Base-by-base conservation (phyloP, 1,140 invertebrate species). In the Mactra quadrangularis region DNA sequence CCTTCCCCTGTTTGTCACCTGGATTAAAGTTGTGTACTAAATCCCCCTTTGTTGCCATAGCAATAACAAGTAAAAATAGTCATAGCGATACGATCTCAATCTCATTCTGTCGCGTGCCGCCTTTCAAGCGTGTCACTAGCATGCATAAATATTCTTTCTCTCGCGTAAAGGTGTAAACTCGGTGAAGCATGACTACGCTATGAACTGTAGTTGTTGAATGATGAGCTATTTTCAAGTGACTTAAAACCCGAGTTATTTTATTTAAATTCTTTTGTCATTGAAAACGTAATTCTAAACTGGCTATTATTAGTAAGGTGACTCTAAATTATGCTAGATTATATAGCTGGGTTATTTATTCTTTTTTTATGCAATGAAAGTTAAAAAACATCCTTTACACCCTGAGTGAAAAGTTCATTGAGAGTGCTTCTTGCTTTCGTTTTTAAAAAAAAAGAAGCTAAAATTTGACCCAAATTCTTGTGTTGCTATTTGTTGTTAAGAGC, bases 61-160 rank as follows among this genome's bases (percentile, higher is more conserved):
- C 27, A 41, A 52, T 66, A n/a, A n/a, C 29, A 29, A 25, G 55
- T n/a, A 31, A 81, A 81, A 81, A 81, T 71, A 57, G 6, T 41
- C 6, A 66, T 68, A 17, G 77, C 38, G 62, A 70, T 70, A 70
- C 27, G 50, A 81, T 74, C 70, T 1, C 27, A 38, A 31, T 45
- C 17, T 1, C 27, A 38, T 38, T 45, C 60, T 27, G 77, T 81
- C 77, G 77, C 71, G 77, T 81, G 77, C 77, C 77, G 68, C 55
- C 55, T 57, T 71, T 60, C 60, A 81, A 59, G 29, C 77, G 47
- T 81, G 35, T 1, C 60, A 70, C 57, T 59, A 81, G 62, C 66
- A n/a, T 19, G 47, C 52, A 70, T 60, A 81, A 81, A 50, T 57
- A 57, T 66, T 71, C 66, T 13, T 60, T 81, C 60, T 70, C 27